These are phyloP conservation scores for Lissonota sp. DNA, from an alignment of 2,888 invertebrate species.

Conservation along the genomic window DNA sequence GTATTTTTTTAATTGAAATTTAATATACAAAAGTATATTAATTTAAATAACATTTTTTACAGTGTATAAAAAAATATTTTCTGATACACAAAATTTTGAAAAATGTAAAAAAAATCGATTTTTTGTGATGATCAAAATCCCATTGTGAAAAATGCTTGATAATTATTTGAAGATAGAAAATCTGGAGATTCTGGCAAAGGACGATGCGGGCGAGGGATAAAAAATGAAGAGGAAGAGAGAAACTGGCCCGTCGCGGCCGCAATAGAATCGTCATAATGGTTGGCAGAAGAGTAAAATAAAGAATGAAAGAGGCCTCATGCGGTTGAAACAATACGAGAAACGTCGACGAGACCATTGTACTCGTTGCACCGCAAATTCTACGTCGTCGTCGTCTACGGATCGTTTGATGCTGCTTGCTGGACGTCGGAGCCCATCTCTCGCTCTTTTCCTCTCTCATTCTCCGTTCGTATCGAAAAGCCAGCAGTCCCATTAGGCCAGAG, in stretches of 20 bases:
- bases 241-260: conserved; percentile 60
- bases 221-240: conserved; percentile 4
- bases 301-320: conserved; percentile 64
- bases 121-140: too few relatives aligned
- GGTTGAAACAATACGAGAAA: conserved; percentile 75
- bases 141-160: too few relatives aligned
- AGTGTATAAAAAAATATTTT: too few relatives aligned
- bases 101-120: too few relatives aligned
- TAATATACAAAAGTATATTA: too few relatives aligned
- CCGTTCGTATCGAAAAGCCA: conserved; percentile 61
- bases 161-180: too few relatives aligned
- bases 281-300: conserved; percentile 44
- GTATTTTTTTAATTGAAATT: too few relatives aligned
- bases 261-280: conserved; percentile 65
- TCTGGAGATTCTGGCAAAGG: conserved; percentile 38
- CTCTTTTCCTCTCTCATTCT: conserved; percentile 13
- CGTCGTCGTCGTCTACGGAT: conserved; percentile 65
- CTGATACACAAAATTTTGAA: too few relatives aligned
- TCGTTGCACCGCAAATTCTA: conserved; percentile 68
- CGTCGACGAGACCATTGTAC: conserved; percentile 74
- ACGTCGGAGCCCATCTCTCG: conserved; percentile 47
- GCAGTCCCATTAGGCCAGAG: conserved; percentile 58
- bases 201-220: conserved; percentile 45
- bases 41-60: too few relatives aligned
- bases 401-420: conserved; percentile 60